Base-by-base conservation (phyloP, 2,113 vertebrate species). In the Grus americana region DNA sequence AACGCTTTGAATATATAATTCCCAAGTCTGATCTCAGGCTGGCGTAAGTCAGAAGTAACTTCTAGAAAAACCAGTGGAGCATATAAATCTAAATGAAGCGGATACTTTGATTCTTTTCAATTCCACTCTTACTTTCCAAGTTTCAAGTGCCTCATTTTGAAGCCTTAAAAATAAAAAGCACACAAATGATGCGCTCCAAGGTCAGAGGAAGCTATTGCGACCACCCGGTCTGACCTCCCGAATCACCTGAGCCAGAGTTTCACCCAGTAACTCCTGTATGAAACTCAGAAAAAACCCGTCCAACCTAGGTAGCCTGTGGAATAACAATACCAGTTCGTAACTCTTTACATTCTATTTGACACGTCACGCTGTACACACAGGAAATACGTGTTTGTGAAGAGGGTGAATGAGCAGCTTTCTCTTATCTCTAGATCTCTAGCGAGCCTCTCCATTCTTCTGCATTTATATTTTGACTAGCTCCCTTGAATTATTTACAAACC, bases 381-480 rank as follows among this genome's bases (percentile, higher is more conserved):
- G 55, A n/a, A 65, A 73, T 2, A 11, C 0, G 1, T 23, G 47
- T n/a, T 23, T 34, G 1, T 32, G 40, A 86, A 27, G 0, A 19
- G 26, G 12, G n/a, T 29, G 29, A 6, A 38, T 0, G 34, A 95
- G 50, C 50, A 23, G 50, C 50, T 91, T 83, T 50, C 46, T 4
- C 19, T 49, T 11, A 2, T 8, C 40, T 29, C 61, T 52, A 10
- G 12, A 8, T 47, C 50, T 62, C 62, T 14, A 46, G 16, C 58
- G 19, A 30, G 21, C 47, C 22, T 59, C 62, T 44, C 21, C 0
- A 3, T 23, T 4, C 26, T 8, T 40, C 49, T n/a, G 40, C 16
- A 21, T 65, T 83, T 32, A 0, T 13, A 2, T 46, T 73, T 50
- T 32, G 22, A 74, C 26, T 10, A 6, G n/a, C 63, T 54, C 32